Evolutionary conservation across 2,888 invertebrate species (phyloP).

Genomic region (Pseudolycoriella hygida): DNA sequence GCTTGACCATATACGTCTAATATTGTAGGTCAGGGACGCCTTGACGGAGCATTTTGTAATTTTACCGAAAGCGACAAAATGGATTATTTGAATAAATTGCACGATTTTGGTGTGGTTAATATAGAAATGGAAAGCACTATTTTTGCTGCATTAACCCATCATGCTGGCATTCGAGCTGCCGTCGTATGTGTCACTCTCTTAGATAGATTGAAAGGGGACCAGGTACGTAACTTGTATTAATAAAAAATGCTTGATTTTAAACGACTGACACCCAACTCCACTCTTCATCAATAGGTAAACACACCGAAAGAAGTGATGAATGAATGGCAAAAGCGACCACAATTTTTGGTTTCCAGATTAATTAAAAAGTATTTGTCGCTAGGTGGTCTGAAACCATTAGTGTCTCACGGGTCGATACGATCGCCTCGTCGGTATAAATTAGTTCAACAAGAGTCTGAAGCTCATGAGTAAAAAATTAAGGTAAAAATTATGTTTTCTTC

Average conservation of each 20-base stretch:
- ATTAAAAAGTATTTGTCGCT: constrained; percentile 68
- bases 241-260: no score
- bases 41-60: constrained; percentile 95
- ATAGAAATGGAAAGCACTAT: constrained; percentile 95
- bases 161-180: constrained; percentile 84
- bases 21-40: constrained; percentile 65
- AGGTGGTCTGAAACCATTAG: constrained; percentile 59
- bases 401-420: constrained; percentile 63
- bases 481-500: no score
- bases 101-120: constrained; percentile 69
- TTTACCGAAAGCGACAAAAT: constrained; percentile 81
- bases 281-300: no score
- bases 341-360: constrained; percentile 62
- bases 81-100: constrained; percentile 61
- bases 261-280: no score
- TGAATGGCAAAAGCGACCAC: constrained; percentile 83
- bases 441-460: constrained; percentile 82
- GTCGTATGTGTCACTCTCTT: constrained; percentile 85
- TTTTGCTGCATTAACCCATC: constrained; percentile 84
- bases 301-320: constrained; percentile 76
- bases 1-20: not conserved
- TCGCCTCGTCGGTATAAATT: constrained; percentile 75
- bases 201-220: constrained; percentile 85
- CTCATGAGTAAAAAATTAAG: constrained; percentile 48
- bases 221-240: no score